Conservation (phyloP, 53 echinoderm and acorn worm species). For the Echinometra lucunter region DNA sequence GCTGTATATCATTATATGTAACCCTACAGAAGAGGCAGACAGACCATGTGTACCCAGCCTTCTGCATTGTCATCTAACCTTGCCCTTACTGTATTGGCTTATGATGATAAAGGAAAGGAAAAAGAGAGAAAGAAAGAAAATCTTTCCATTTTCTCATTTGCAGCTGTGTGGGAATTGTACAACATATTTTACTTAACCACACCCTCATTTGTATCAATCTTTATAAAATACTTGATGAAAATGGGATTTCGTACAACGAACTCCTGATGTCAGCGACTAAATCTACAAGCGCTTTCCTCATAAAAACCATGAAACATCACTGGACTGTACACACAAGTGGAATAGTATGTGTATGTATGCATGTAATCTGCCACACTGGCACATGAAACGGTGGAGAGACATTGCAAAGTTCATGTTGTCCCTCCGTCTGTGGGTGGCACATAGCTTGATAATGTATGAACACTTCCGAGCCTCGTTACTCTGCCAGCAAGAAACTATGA, state of each 20-base stretch:
- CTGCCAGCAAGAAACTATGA: slow-evolving; percentile 59
- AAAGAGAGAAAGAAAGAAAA: not conserved
- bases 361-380: not conserved
- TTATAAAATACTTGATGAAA: not conserved
- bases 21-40: not conserved
- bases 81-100: not conserved
- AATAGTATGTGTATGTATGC: not conserved
- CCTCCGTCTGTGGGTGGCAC: slow-evolving; percentile 27
- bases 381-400: not conserved
- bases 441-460: slow-evolving; percentile 48
- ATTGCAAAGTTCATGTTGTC: slow-evolving; percentile 53
- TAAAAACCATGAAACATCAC: not conserved
- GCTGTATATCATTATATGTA: not conserved
- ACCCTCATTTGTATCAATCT: not conserved
- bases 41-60: not conserved
- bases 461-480: slow-evolving; percentile 52
- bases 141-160: not conserved
- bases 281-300: not conserved
- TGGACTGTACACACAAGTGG: not conserved
- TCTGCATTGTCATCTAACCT: not conserved
- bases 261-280: not conserved
- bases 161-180: not conserved
- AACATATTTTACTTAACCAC: not conserved
- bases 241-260: not conserved
- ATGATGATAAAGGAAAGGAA: no score